phyloP scores from a whole-genome alignment of 2,888 invertebrate genomes.

The Agriotes lineatus region DNA sequence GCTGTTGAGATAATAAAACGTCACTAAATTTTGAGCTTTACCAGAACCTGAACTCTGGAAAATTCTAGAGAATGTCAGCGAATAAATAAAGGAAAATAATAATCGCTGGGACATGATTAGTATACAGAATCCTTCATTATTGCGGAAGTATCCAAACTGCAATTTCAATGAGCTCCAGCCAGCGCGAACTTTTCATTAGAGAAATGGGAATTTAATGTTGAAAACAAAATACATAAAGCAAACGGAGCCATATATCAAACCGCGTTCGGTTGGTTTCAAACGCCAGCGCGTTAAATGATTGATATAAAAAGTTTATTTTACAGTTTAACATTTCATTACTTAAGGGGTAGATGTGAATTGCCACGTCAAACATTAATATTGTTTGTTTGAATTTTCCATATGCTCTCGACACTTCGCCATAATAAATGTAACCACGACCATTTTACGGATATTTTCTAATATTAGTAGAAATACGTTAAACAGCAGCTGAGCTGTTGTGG shows the following conservation, averaged over 20 bases:
- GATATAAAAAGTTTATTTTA: constrained; percentile 17
- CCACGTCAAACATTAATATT: constrained; percentile 9
- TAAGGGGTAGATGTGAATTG: constrained; percentile 1
- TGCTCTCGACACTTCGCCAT: constrained; percentile 8
- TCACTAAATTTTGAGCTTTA: too few species aligned
- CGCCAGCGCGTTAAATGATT: constrained; percentile 19
- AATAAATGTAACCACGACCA: neutral
- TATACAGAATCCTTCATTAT: neutral
- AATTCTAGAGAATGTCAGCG: neutral
- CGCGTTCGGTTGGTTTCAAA: constrained; percentile 2
- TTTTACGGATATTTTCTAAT: too few species aligned
- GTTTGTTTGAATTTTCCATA: constrained; percentile 2
- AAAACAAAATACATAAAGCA: neutral
- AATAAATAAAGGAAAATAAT: neutral
- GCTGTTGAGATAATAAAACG: too few species aligned
- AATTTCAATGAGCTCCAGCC: neutral
- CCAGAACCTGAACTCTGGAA: too few species aligned
- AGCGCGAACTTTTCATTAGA: neutral
- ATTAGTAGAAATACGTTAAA: too few species aligned
- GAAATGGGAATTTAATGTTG: constrained; percentile 12
- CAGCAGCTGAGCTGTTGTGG: too few species aligned
- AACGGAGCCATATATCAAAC: constrained; percentile 13
- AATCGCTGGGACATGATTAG: neutral
- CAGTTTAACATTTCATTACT: constrained; percentile 16
- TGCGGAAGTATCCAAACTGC: neutral